Base-by-base conservation (phyloP, 2,113 vertebrate genomes). In the Prinia subflava region DNA sequence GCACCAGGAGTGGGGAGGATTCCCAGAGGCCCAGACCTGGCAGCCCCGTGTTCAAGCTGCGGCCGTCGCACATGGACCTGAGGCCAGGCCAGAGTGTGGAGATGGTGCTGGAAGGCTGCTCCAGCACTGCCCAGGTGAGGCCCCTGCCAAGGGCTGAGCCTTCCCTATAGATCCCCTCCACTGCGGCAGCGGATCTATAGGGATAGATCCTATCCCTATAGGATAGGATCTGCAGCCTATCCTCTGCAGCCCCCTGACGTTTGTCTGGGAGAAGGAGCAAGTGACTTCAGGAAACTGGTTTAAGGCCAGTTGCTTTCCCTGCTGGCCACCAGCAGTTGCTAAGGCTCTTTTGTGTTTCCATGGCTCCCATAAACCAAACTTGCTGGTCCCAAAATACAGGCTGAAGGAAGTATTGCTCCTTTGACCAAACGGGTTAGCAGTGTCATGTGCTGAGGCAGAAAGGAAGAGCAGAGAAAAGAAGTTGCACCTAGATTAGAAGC, bases 71-170 rank as follows among this genome's bases (percentile, higher is more conserved):
- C 41, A 92, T 98, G 91, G 98, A 99, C 86, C 97, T 99, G 63
- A 65, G 85, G 74, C 98, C 98, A 0, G 98, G 98, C n/a, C 97
- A 97, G 83, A 98, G 97, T 0, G 75, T 96, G 13, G 95, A 98
- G 47, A 94, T 99, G 97, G 31, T 97, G 22, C 97, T 99, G 30
- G 97, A 98, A 86, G 98, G 98, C 28, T 98, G 86, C 60, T 98
- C 98, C 55, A 93, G 98, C 63, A 92, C 56, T 10, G 97, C 98
- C 14, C 98, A 98, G 98, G 99, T 99, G 97, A 97, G 90, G 11
- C 37, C 59, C 6, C 41, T 16, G 21, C 11, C 2, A 0, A 53
- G 47, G 27, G 39, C 87, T 57, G 33, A 63, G 11, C 73, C 70
- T 67, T 83, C 27, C 73, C 68, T 39, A 28, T 33, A 44, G 77